These are phyloP conservation scores for Lepetodrilus schrolli DNA, from an alignment of 2,888 invertebrate species.

Conservation along the genomic window DNA sequence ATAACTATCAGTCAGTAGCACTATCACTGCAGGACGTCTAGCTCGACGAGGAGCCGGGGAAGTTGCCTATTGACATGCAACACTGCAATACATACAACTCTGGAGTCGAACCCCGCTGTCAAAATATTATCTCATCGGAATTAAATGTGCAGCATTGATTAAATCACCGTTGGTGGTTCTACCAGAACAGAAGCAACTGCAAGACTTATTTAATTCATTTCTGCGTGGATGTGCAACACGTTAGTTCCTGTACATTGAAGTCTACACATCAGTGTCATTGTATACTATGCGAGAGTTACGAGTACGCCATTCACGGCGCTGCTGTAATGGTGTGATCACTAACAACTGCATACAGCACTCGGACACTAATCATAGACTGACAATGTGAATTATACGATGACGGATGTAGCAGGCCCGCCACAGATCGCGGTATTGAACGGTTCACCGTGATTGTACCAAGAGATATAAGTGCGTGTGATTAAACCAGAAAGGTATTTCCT, in stretches of 20 bases:
- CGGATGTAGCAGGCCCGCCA: not conserved
- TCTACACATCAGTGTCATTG: no score
- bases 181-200: no score
- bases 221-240: no score
- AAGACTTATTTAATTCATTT: no score
- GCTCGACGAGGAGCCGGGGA: no score
- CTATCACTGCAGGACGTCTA: no score
- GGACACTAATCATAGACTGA: not conserved
- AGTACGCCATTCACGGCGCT: no score
- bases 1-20: not conserved
- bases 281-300: no score
- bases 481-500: not conserved
- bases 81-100: not conserved
- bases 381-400: not conserved
- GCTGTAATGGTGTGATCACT: not conserved
- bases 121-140: not conserved
- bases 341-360: not conserved
- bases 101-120: not conserved
- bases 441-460: not conserved
- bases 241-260: no score
- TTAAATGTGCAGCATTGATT: not conserved
- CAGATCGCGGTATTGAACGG: not conserved
- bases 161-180: no score
- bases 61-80: no score
- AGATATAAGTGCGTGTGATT: not conserved